Percentiles rank a stretch among this genome's conserved stretches.
Conservation (phyloP, 2,113 vertebrate genomes). For the Dicrurus megarhynchus region DNA sequence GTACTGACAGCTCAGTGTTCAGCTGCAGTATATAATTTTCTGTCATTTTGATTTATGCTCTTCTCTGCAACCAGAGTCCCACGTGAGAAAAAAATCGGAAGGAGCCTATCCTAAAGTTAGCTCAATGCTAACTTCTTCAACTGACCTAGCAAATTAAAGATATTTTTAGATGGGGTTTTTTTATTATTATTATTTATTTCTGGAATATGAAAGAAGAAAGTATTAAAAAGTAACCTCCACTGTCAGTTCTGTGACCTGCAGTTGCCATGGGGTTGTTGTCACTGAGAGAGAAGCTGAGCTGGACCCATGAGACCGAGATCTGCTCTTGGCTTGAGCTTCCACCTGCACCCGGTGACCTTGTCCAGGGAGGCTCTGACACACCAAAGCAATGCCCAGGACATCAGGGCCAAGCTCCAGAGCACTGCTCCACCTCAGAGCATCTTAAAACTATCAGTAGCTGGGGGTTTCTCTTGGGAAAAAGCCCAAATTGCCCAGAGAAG, state of each 20-base stretch:
- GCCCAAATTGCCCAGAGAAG: accelerated
- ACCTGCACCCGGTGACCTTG: not conserved
- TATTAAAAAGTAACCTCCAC: not conserved
- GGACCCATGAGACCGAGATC: not conserved
- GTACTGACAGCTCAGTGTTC: conserved; percentile 42
- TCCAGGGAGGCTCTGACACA: not conserved
- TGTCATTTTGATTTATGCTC: conserved; percentile 50
- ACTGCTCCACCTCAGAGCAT: not conserved
- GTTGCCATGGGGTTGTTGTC: not conserved
- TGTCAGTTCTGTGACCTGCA: not conserved
- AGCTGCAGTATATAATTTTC: conserved; percentile 31
- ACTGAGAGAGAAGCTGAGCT: not conserved
- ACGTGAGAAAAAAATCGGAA: not conserved
- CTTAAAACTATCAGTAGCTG: not conserved
- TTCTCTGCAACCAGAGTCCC: not conserved
- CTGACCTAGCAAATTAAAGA: not conserved
- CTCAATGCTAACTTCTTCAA: not conserved
- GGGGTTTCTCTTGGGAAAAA: not conserved
- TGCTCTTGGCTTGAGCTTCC: not conserved
- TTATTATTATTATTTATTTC: not conserved
- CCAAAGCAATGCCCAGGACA: not conserved
- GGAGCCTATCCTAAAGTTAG: not conserved
- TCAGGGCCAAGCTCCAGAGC: not conserved
- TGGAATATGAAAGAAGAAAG: not conserved
- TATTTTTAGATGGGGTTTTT: not conserved